These are phyloP conservation scores for Battus philenor DNA, from an alignment of 1,140 invertebrate species.

Conservation along the genomic window DNA sequence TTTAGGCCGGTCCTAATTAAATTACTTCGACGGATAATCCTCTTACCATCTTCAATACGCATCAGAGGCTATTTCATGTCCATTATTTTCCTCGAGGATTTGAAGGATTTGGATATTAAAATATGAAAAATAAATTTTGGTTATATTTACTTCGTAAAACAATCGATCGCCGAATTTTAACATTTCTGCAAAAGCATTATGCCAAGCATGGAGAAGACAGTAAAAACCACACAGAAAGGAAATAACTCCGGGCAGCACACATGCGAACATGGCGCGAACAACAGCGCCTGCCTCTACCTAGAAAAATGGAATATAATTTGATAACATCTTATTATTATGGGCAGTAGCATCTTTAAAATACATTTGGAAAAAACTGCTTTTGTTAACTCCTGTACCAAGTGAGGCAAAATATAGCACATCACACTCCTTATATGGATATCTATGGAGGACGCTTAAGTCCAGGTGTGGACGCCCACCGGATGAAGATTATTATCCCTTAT, in stretches of 20 bases:
- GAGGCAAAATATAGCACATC: background rate
- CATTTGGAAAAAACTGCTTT: too few relatives aligned
- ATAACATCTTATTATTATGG: constrained; percentile 2
- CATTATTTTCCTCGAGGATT: constrained; percentile 2
- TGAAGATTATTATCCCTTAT: too few relatives aligned
- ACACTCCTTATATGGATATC: background rate
- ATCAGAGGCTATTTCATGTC: background rate
- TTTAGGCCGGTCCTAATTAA: constrained; percentile 15
- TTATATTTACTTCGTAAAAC: constrained; percentile 83
- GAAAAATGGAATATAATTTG: constrained; percentile 15
- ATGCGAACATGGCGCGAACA: constrained; percentile 82
- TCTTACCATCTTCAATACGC: constrained; percentile 6
- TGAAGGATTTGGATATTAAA: background rate
- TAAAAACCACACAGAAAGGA: constrained; percentile 89
- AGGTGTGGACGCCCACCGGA: too few relatives aligned
- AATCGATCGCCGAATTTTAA: constrained; percentile 89
- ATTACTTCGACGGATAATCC: constrained; percentile 14
- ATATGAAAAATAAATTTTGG: constrained; percentile 1
- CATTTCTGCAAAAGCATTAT: constrained; percentile 93
- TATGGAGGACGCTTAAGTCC: too few relatives aligned
- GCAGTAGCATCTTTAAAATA: too few relatives aligned
- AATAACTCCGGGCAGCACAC: constrained; percentile 85
- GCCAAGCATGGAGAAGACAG: constrained; percentile 90
- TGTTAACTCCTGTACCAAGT: too few relatives aligned
- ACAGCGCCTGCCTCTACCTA: constrained; percentile 78